Base-by-base conservation (phyloP, 2,113 vertebrate genomes). In the Dromiciops gliroides region DNA sequence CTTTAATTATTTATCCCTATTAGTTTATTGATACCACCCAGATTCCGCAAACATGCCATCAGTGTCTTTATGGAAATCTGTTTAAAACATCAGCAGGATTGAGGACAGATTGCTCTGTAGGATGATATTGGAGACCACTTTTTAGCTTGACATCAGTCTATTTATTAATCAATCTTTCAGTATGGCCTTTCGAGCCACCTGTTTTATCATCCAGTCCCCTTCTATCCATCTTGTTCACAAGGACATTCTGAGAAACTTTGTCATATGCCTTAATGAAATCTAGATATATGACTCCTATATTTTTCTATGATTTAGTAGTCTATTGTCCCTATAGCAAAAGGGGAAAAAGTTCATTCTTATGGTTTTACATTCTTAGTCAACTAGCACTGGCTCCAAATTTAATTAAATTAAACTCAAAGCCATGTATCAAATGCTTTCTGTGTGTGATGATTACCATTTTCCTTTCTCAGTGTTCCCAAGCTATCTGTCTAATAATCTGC, bases 261-360 rank as follows among this genome's bases (percentile, higher is more conserved):
- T 83, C 67, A 83, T 83, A 83, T 83, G n/a, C 67, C 67, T 83
- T 83, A 83, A 83, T 83, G 67, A 83, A 83, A 83, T 83, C 67
- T n/a, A 83, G 19, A 83, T 83, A 83, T 83, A 83, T 8, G 67
- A 83, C 67, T 83, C 67, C n/a, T 83, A 22, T 83, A 83, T 23
- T 44, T 44, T 83, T 83, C 67, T 83, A 8, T 83, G 67, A 83
- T 44, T 2, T 83, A 83, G 37, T 23, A 83, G n/a, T n/a, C 22
- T 83, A 83, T 83, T 83, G n/a, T 19, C 67, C n/a, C 67, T 44
- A 44, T 44, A 44, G 22, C n/a, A 67, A 67, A 75, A 22, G 5
- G 37, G 37, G 37, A 2, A 22, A 83, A 83, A 83, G 12, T 37
- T 44, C 37, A 44, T 83, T 83, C 67, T 22, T 44, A 44, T 44